Evolutionary conservation across 2,797 vertebrate genomes (phyloP).

Genomic region (Tragelaphus eurycerus): DNA sequence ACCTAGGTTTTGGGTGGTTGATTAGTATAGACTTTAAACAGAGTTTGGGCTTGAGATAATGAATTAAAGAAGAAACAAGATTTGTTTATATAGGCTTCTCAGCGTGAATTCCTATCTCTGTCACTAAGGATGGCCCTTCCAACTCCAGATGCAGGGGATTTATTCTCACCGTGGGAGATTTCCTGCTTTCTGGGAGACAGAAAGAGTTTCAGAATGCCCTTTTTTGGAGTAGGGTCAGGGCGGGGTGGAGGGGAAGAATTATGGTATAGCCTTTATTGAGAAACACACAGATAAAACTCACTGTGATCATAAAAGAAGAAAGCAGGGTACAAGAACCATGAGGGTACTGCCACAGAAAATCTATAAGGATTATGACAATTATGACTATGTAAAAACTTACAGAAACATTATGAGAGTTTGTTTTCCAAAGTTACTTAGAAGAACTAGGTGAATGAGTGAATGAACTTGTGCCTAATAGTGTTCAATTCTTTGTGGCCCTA

Average conservation of each 20-base stretch:
- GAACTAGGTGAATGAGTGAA: not conserved
- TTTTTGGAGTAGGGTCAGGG: not conserved
- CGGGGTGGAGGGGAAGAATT: not conserved
- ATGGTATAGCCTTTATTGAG: not conserved
- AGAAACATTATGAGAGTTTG: not conserved
- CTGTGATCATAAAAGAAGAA: not conserved
- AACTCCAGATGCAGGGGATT: not conserved
- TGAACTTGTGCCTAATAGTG: fast-evolving
- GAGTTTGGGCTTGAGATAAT: not conserved
- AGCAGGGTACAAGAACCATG: not conserved
- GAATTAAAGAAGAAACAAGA: not conserved
- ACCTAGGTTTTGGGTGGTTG: not conserved
- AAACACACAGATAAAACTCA: not conserved
- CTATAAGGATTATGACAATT: not conserved
- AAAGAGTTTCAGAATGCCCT: not conserved
- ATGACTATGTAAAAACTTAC: not conserved
- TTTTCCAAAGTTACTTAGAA: not conserved
- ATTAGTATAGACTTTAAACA: not conserved
- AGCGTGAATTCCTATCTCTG: not conserved
- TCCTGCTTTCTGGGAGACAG: not conserved
- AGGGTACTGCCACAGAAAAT: not conserved
- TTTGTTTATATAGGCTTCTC: not conserved
- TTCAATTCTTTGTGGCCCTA: not conserved
- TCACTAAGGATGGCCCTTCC: not conserved
- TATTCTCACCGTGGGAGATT: not conserved